phyloP scores from a whole-genome alignment of 2,888 invertebrate genomes.

The Drosophila mimica region DNA sequence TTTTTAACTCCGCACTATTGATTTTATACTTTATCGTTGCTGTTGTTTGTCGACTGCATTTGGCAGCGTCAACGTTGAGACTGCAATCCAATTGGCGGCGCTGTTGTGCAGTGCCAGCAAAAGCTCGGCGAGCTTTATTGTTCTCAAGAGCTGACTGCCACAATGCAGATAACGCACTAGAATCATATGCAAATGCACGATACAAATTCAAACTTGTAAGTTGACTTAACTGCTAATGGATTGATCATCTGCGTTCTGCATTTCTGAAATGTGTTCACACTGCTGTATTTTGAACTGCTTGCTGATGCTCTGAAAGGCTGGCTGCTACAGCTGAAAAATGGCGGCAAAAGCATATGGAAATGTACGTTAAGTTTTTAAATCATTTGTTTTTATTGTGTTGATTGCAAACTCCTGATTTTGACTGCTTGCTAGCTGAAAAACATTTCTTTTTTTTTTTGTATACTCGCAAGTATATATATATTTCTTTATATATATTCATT shows the following conservation, averaged over 20 bases:
- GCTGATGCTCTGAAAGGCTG: conserved; percentile 4
- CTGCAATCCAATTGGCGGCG: conserved; percentile 49
- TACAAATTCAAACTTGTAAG: conserved; percentile 45
- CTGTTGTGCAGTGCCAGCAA: conserved; percentile 22
- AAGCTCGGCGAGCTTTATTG: conserved; percentile 44
- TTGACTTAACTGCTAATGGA: conserved; percentile 67
- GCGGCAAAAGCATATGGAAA: not conserved
- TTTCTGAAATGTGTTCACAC: conserved; percentile 13
- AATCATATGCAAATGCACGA: not conserved
- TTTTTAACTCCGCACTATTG: conserved; percentile 36
- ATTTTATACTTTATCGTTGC: conserved; percentile 64
- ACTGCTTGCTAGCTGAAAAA: conserved; percentile 56
- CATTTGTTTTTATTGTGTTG: conserved; percentile 4
- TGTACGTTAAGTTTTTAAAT: not conserved
- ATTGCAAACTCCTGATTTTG: not conserved
- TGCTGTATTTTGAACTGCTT: conserved; percentile 5
- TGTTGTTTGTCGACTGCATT: conserved; percentile 53
- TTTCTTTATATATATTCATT: conserved; percentile 62
- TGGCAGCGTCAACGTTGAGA: conserved; percentile 42
- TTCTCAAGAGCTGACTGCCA: conserved; percentile 40
- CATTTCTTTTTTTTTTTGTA: conserved; percentile 31
- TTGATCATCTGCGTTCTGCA: conserved; percentile 51
- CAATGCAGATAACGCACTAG: not conserved
- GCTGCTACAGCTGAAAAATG: not conserved
- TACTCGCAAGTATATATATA: conserved; percentile 45